Evolutionary conservation across 2,888 invertebrate species (phyloP), one percentile per base, ranked within the genome.

Genomic region (Noctuana brunneofusca): DNA sequence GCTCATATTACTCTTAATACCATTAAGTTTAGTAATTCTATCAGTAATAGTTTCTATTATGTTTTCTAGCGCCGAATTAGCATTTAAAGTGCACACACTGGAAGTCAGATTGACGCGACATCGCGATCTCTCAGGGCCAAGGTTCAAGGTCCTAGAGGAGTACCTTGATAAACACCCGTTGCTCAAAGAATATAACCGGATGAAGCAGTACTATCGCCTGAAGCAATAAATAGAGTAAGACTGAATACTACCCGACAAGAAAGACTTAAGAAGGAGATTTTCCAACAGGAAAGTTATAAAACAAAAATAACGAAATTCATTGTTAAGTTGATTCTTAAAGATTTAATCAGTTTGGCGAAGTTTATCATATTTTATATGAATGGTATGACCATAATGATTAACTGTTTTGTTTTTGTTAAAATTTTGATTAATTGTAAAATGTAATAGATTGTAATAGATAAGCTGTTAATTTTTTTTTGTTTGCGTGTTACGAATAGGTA

Each of bases 101-200:
- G 94, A 95, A 68, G 92, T 94, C 11, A 87, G 94, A 22, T 77
- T 95, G 65, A 87, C 92, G 1, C 87, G 95, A 1, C 94, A 94
- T 72, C 87, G 87, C 63, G 93, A 94, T 54, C 82, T 94, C 14
- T 93, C 94, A 0, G 89, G 87, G 0, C 81, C 86, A 0, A 80
- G 92, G 32, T 93, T 87, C 74, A 82, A 78, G 63, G 72, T 66
- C 0, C 74, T 93, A 9, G 71, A 89, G 63, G 86, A 87, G 0
- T 85, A 87, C 27, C 69, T 91, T 50, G 81, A 84, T 55, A 86
- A 84, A 43, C 91, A 91, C 64, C 90, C 89, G 0, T 66, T 90
- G 20, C 75, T 91, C 1, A 80, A 71, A 52, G 91, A 90, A 20
- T 89, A 79, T 65, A 84, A 80, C 38, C 76, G 75, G 0, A 41